These are phyloP conservation scores for honey bee (Apis mellifera) DNA, from an alignment of 1,140 invertebrate species.

Conservation along the genomic window Amel_HAv3.1 CM009935.2:11450001-11450500, in stretches of 20 bases:
- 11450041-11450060: conserved; percentile 69
- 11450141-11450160: not conserved
- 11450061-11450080: not conserved
- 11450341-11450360: not conserved
- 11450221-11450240: conserved; percentile 85
- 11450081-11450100: not conserved
- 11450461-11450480: conserved; percentile 45
- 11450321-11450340: not conserved
- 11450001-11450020: conserved; percentile 86
- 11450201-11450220: conserved; percentile 91
- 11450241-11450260: conserved; percentile 93
- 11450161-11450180: not conserved
- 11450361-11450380: conserved; percentile 8
- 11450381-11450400: conserved; percentile 52
- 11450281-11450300: not conserved
- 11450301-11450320: not conserved
- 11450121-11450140: not conserved
- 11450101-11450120: not conserved
- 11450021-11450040: conserved; percentile 94
- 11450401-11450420: conserved; percentile 51
- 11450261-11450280: conserved; percentile 75
- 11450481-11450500: conserved; percentile 55
- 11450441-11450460: conserved; percentile 41
- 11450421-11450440: conserved; percentile 35
- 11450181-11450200: conserved; percentile 84